Evolutionary conservation across 2,888 invertebrate species (phyloP).

Genomic region (Alcis repandata): DNA sequence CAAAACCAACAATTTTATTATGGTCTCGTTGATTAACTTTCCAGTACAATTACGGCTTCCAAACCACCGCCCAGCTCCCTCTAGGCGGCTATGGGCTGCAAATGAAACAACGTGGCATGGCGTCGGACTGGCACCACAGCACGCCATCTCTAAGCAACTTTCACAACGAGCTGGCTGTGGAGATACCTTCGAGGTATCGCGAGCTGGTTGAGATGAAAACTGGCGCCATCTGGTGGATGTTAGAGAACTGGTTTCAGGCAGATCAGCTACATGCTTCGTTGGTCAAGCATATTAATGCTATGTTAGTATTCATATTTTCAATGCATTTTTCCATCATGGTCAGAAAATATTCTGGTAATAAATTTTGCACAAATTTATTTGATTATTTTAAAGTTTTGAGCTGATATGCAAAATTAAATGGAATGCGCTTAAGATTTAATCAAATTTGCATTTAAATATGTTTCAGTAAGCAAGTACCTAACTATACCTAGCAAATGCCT

Average conservation of each 20-base stretch:
- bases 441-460: too few relatives aligned
- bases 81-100: constrained; percentile 67
- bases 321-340: background rate
- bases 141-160: constrained; percentile 71
- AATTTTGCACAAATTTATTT: background rate
- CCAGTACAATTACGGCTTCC: constrained; percentile 66
- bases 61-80: constrained; percentile 48
- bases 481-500: too few relatives aligned
- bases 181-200: constrained; percentile 70
- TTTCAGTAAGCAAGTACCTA: too few relatives aligned
- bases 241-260: constrained; percentile 78
- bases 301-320: constrained; percentile 47
- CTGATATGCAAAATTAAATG: too few relatives aligned
- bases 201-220: constrained; percentile 77
- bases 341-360: background rate
- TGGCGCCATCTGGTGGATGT: constrained; percentile 79
- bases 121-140: constrained; percentile 68
- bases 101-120: constrained; percentile 76
- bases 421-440: too few relatives aligned
- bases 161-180: constrained; percentile 68
- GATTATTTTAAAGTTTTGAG: too few relatives aligned
- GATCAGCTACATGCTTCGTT: constrained; percentile 70
- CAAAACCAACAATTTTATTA: background rate
- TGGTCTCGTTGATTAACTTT: constrained; percentile 28
- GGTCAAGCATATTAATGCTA: constrained; percentile 73